Base-by-base conservation (phyloP, 2,888 invertebrate genomes). In the Coecobrya sp. region DNA sequence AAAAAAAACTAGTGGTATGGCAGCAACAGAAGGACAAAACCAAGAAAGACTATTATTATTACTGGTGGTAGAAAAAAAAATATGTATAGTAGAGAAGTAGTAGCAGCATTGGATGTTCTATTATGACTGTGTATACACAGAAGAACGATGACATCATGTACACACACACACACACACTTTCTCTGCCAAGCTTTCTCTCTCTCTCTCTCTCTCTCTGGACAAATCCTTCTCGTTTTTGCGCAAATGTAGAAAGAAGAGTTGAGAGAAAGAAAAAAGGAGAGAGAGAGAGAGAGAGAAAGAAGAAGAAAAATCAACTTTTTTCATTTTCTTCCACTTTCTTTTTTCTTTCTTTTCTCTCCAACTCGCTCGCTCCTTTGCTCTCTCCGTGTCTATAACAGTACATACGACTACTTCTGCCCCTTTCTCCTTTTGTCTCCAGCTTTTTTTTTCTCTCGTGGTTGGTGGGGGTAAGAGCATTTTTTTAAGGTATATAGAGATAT, bases 221-320 rank as follows among this genome's bases (percentile, higher is more conserved):
- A 91, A 91, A 91, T 91, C 84, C 86, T 84, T 82, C 68, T 76
- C 76, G 59, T 87, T 91, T 92, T 88, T 88, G 92, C 92, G 92
- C 92, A 92, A 92, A 92, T 92, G 92, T 92, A 65, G 82, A 88
- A 65, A 68, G 36, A 87, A 65, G 85, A 90, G 73, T 22, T 49
- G 42, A 19, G 65, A 85, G 73, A 82, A 45, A 89, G 25, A 76
- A 52, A 89, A 84, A 84, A 25, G 82, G n/a, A n/a, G 16, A 89
- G n/a, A 89, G 25, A n/a, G 27, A 65, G 25, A 65, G 16, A 62
- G 27, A 65, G 25, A 65, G 16, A 62, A 13, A 81, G 42, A 81
- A 10, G 27, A 81, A 81, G 82, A 82, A 82, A 82, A 59, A 82
- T 76, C 59, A 65, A 89, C 81, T 73, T 81, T 89, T 89, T 73